Evolutionary conservation across 2,113 vertebrate species (phyloP), one percentile per base, ranked within the genome.

Genomic region (Scalopus aquaticus): DNA sequence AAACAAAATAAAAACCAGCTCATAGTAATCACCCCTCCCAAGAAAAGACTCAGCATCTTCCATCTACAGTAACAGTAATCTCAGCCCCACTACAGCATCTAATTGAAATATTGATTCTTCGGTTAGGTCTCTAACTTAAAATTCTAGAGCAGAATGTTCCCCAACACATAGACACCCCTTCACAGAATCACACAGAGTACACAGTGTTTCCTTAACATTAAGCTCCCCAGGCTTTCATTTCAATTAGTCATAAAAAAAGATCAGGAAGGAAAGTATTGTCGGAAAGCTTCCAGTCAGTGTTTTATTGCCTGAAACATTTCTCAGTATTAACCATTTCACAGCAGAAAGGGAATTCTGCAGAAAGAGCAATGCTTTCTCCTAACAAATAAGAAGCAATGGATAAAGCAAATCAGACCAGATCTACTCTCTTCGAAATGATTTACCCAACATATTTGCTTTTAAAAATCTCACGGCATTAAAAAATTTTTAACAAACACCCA

Each of bases 41-140:
- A 90, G 60, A 95, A 95, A 80, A 96, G 37, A 86, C 39, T 96
- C 87, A 97, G 95, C 97, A 98, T 98, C 97, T 98, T 95, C 94
- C 83, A 96, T 93, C 97, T 97, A 95, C 95, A 94, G 95, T 96
- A 98, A 97, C 93, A 97, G 95, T 95, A 96, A 96, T 98, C 96
- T 90, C 96, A 97, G 97, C 35, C 78, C 97, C 91, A 96, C 98
- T 85, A 94, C 97, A 97, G 97, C 97, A 97, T 98, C 98, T 98
- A 98, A 98, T 98, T 98, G 98, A 98, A 98, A 98, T 98, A 98
- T 98, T 76, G 98, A 98, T 98, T 98, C 96, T 96, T 97, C 54
- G 44, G 97, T 96, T 95, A 95, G 93, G 62, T 90, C 93, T 97
- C 95, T 98, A 97, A 97, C 98, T 98, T 98, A 98, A 96, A 97